phyloP scores from a whole-genome alignment of 2,797 vertebrate species.

The Xiphophorus birchmanni region DNA sequence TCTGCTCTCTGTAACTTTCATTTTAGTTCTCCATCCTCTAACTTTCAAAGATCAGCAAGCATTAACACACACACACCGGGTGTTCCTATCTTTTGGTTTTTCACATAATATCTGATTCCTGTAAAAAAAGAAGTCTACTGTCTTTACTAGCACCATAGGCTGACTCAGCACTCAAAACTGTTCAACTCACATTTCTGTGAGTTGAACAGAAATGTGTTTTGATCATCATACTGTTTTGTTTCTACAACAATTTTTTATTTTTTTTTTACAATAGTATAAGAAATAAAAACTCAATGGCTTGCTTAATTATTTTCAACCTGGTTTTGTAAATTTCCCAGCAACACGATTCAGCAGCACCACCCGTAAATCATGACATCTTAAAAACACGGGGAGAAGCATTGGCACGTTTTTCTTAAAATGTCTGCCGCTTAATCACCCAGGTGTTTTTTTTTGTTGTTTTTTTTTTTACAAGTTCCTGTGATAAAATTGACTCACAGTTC shows the following conservation, averaged over 20 bases:
- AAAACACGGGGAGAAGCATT: background rate
- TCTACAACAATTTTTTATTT: background rate
- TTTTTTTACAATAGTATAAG: background rate
- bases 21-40: background rate
- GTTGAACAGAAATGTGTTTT: too few relatives aligned
- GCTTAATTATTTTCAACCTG: background rate
- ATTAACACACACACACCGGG: background rate
- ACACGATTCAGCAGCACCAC: background rate
- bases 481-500: conserved; percentile 38
- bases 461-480: conserved; percentile 6
- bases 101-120: background rate
- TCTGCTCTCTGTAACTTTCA: background rate
- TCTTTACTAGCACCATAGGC: background rate
- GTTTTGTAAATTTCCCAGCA: background rate
- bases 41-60: background rate
- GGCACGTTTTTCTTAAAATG: background rate
- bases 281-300: background rate
- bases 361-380: background rate
- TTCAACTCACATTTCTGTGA: background rate
- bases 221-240: background rate
- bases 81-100: background rate
- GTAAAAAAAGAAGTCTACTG: background rate
- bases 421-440: background rate
- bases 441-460: conserved; percentile 1
- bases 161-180: background rate